A percentile compares a stretch with the other conserved stretches of the same genome.
Evolutionary conservation across 1,140 invertebrate species (phyloP).

Genomic region (Pemphigus obesinymphae): DNA sequence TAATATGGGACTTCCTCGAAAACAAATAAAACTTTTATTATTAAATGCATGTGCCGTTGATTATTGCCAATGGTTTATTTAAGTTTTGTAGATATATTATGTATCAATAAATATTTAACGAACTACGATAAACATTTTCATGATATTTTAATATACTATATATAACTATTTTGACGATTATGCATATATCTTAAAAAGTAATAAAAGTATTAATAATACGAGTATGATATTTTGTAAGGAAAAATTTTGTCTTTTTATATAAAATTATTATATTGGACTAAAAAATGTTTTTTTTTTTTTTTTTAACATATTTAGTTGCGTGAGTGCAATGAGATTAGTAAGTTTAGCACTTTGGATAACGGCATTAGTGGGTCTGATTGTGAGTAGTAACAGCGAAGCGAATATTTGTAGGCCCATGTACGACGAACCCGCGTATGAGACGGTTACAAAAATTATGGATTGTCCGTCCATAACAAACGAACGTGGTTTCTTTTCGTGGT

Average conservation of each 20-base stretch:
- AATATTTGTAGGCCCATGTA: constrained; percentile 62
- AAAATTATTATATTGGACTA: too few species aligned
- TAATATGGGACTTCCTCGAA: neutral
- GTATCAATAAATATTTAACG: neutral
- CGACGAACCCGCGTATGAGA: constrained; percentile 57
- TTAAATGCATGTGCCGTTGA: neutral
- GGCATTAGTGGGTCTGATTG: constrained; percentile 44
- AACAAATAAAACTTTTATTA: neutral
- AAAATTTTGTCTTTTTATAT: neutral
- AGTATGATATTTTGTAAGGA: neutral
- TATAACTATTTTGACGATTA: too few species aligned
- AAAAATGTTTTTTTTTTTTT: neutral
- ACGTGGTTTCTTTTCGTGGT: constrained; percentile 58
- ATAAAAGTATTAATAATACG: too few species aligned
- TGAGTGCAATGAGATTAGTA: neutral
- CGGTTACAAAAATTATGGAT: constrained; percentile 59
- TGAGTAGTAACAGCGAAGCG: constrained; percentile 49
- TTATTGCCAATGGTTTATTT: neutral
- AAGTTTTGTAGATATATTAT: neutral
- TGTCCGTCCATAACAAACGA: constrained; percentile 55
- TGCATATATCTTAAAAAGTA: too few species aligned
- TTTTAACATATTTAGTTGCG: neutral
- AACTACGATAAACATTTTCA: neutral
- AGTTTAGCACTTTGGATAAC: constrained; percentile 45
- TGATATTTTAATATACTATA: too few species aligned